Evolutionary conservation across 92 coral and sea anemone species (phyloP).

Genomic region (Actinostola sp.): DNA sequence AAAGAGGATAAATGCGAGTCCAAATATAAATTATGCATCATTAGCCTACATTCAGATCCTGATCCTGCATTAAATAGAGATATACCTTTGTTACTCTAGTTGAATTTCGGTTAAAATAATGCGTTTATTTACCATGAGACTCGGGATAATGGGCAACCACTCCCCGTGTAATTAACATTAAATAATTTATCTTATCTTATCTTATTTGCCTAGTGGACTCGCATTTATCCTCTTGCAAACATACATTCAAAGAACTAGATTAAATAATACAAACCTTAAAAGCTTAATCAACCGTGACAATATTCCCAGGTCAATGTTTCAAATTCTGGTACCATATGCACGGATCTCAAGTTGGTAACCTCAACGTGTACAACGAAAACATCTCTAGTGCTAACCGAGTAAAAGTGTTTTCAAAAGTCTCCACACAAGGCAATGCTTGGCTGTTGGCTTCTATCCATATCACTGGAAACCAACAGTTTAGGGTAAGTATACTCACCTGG

Average conservation of each 20-base stretch:
- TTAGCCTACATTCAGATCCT: not conserved
- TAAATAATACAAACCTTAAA: not conserved
- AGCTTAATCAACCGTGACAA: too few relatives aligned
- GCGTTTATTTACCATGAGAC: not conserved
- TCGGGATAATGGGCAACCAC: too few relatives aligned
- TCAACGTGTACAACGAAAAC: constrained; percentile 8
- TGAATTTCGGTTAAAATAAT: not conserved
- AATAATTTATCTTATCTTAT: too few relatives aligned
- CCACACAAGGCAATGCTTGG: constrained; percentile 3
- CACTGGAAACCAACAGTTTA: not conserved
- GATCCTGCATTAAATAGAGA: not conserved
- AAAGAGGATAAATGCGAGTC: too few relatives aligned
- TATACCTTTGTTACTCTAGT: not conserved
- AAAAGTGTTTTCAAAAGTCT: not conserved
- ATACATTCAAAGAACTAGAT: not conserved
- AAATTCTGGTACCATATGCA: constrained; percentile 15
- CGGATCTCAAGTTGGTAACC: constrained; percentile 7
- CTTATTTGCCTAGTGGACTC: too few relatives aligned
- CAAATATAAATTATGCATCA: not conserved
- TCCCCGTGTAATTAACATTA: too few relatives aligned
- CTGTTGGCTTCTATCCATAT: not conserved
- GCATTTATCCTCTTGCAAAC: not conserved
- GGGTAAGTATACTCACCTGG: not conserved
- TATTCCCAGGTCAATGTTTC: constrained; percentile 7
- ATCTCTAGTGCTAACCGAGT: not conserved